Evolutionary conservation across 2,888 invertebrate genomes (phyloP), one percentile per base, ranked within the genome.

Genomic region (Eilema sororculum): DNA sequence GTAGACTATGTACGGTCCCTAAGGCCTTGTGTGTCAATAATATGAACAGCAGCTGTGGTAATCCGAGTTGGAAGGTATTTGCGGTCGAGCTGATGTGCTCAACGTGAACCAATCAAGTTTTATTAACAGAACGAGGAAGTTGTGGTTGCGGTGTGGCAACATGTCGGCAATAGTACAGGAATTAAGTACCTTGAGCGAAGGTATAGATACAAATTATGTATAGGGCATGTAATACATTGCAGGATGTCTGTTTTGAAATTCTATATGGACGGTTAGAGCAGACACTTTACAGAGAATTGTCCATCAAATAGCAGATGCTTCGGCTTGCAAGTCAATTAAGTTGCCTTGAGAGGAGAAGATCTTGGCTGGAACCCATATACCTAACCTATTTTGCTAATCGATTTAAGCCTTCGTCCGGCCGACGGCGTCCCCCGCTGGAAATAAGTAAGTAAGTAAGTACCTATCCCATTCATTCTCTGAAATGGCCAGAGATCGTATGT

Each of bases 61-160:
- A 83, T 66, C 33, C 22, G 67, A 85, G 71, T 67, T 25, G 60
- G 25, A 71, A 76, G 72, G 63, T 76, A 77, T 74, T 82, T 86
- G 87, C 78, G 86, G 86, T 87, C 67, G 58, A 67, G 70, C 74
- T 80, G 82, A 84, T 82, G 80, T 75, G 77, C 71, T 78, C 71
- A 79, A 78, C 76, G 77, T 79, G 79, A 80, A 75, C 81, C 80
- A 85, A 84, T 81, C 81, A 79, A 64, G 81, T 81, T 85, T 83
- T 80, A 78, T 72, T 69, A 68, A 61, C 76, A 83, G 78, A 74
- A 86, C 83, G 84, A 87, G 89, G 87, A 89, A 88, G 83, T 78
- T 65, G 79, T 46, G 84, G 83, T 82, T 80, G 79, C 65, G 74
- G 78, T 73, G 69, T 80, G 77, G 70, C 78, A 77, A 77, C 73